phyloP scores from a whole-genome alignment of 2,113 vertebrate genomes.

The Lamprologus lemairii region DNA sequence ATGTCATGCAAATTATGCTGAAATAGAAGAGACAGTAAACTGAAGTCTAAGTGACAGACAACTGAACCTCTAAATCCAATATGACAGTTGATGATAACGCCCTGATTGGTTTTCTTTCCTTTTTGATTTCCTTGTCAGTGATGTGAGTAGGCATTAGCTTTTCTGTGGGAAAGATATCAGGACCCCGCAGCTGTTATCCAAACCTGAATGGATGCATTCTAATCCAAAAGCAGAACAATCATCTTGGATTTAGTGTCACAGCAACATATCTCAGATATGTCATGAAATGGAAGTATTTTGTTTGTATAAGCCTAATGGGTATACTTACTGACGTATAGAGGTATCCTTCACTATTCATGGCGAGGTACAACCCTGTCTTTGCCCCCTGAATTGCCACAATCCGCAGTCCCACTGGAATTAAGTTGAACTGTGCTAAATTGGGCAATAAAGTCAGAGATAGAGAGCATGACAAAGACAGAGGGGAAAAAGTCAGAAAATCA shows the following conservation, averaged over 20 bases:
- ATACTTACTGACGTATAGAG: slow-evolving; percentile 81
- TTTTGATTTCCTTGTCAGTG: not conserved
- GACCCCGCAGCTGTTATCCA: not conserved
- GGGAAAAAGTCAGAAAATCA: slow-evolving; percentile 5
- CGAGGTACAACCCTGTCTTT: slow-evolving; percentile 91
- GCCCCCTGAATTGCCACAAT: slow-evolving; percentile 97
- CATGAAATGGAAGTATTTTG: not conserved
- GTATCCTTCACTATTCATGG: slow-evolving; percentile 96
- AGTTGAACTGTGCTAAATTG: slow-evolving; percentile 92
- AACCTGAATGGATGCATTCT: not conserved
- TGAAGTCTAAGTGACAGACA: not conserved
- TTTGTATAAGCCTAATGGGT: not conserved
- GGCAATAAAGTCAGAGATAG: slow-evolving; percentile 39
- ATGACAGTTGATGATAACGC: not conserved
- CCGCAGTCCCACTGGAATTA: slow-evolving; percentile 96
- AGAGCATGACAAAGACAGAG: not conserved
- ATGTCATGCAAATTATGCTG: not conserved
- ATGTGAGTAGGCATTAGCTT: not conserved
- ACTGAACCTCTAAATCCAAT: not conserved
- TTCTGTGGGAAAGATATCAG: not conserved
- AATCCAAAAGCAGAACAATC: not conserved
- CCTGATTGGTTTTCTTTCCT: not conserved
- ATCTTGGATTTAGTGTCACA: not conserved
- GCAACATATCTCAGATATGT: not conserved
- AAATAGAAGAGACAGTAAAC: not conserved